These are phyloP conservation scores for Emesis russula DNA, from an alignment of 2,888 invertebrate species.

Conservation along the genomic window DNA sequence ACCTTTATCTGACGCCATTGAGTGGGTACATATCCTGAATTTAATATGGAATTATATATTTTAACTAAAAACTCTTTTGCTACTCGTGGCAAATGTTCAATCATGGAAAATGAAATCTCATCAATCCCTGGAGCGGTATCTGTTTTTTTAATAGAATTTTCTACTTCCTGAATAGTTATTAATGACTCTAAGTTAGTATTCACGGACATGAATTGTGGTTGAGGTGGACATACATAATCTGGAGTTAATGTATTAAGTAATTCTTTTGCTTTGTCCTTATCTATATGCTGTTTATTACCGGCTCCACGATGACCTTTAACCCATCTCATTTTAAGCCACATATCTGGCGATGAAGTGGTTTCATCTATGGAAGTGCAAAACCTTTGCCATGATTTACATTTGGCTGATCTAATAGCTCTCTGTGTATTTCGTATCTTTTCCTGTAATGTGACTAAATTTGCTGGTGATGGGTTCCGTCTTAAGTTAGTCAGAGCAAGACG, in stretches of 20 bases:
- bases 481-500: constrained; percentile 76
- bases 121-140: constrained; percentile 63
- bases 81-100: constrained; percentile 44
- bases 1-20: constrained; percentile 54
- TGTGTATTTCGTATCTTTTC: constrained; percentile 46
- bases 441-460: constrained; percentile 59
- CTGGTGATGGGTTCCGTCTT: constrained; percentile 80
- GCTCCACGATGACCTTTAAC: constrained; percentile 45
- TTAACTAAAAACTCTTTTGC: constrained; percentile 52
- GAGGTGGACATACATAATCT: constrained; percentile 50
- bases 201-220: constrained; percentile 36
- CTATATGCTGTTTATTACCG: background rate
- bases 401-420: constrained; percentile 55
- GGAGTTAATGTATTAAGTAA: constrained; percentile 57
- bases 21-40: constrained; percentile 35
- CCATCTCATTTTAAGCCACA: constrained; percentile 79
- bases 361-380: constrained; percentile 64
- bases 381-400: constrained; percentile 60
- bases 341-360: constrained; percentile 49
- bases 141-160: constrained; percentile 51
- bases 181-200: constrained; percentile 35
- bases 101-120: constrained; percentile 69
- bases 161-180: constrained; percentile 55
- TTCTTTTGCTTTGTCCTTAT: constrained; percentile 43
- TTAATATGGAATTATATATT: constrained; percentile 49